Evolutionary conservation across 2,888 invertebrate genomes (phyloP).

Genomic region (Mongoloraphidia duomilia): DNA sequence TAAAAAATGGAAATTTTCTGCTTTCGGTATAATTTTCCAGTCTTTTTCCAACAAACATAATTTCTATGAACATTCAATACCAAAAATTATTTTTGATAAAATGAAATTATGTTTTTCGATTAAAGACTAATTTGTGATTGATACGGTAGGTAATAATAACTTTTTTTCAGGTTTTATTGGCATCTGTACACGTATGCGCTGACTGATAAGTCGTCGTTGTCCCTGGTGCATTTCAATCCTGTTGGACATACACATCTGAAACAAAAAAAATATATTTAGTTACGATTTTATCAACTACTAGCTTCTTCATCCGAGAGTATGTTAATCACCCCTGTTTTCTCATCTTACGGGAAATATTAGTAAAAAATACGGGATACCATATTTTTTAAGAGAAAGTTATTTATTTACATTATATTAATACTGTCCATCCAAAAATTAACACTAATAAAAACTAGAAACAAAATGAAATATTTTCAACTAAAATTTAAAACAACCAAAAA

Average conservation of each 20-base stretch:
- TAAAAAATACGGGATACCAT: no score
- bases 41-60: not conserved
- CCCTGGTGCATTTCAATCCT: conserved; percentile 32
- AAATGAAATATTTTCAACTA: no score
- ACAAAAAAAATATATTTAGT: conserved; percentile 12
- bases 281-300: no score
- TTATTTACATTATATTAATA: no score
- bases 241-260: conserved; percentile 37
- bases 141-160: conserved; percentile 1
- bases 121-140: not conserved
- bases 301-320: no score
- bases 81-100: not conserved
- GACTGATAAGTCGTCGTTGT: conserved; percentile 41
- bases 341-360: no score
- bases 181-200: conserved; percentile 45
- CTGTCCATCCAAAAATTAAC: no score
- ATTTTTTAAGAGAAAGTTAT: no score
- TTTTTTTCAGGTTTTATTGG: conserved; percentile 15
- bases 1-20: not conserved
- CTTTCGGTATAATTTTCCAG: not conserved
- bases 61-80: not conserved
- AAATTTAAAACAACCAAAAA: no score
- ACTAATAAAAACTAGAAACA: no score
- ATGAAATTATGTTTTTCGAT: not conserved
- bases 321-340: no score